phyloP scores from a whole-genome alignment of 2,113 vertebrate genomes.

The Sisor rabdophorus region DNA sequence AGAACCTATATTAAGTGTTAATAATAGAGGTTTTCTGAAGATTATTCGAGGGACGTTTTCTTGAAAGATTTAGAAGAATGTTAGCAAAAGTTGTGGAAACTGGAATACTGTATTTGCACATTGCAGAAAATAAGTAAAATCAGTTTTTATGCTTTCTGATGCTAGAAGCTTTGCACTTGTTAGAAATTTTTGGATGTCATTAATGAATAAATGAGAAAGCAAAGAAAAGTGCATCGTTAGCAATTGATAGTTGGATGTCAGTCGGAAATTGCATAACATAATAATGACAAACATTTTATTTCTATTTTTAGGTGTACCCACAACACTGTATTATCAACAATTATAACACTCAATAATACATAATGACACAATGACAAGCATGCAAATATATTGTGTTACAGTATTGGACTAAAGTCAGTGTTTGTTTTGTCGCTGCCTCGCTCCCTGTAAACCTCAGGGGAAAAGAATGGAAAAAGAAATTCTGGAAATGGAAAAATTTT shows the following conservation, averaged over 20 bases:
- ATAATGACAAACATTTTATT: not conserved
- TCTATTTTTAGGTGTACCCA: not conserved
- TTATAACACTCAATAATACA: not conserved
- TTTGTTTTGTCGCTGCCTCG: not conserved
- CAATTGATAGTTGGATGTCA: not conserved
- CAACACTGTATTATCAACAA: not conserved
- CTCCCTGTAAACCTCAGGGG: not conserved
- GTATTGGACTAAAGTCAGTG: not conserved
- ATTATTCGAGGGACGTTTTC: too few species aligned
- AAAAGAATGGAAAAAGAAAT: not conserved
- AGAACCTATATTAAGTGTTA: too few species aligned
- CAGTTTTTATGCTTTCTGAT: not conserved
- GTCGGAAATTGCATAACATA: slow-evolving; percentile 1
- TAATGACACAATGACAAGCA: not conserved
- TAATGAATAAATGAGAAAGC: not conserved
- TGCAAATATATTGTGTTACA: not conserved
- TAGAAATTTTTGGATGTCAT: not conserved
- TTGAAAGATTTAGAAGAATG: too few species aligned
- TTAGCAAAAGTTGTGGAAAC: too few species aligned
- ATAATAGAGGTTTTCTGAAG: too few species aligned
- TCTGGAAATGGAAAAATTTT: not conserved
- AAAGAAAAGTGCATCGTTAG: not conserved
- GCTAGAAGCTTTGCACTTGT: not conserved
- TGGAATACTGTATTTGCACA: too few species aligned
- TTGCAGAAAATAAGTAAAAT: not conserved